phyloP scores from a whole-genome alignment of 2,797 vertebrate genomes.

The Tolypeutes matacus region DNA sequence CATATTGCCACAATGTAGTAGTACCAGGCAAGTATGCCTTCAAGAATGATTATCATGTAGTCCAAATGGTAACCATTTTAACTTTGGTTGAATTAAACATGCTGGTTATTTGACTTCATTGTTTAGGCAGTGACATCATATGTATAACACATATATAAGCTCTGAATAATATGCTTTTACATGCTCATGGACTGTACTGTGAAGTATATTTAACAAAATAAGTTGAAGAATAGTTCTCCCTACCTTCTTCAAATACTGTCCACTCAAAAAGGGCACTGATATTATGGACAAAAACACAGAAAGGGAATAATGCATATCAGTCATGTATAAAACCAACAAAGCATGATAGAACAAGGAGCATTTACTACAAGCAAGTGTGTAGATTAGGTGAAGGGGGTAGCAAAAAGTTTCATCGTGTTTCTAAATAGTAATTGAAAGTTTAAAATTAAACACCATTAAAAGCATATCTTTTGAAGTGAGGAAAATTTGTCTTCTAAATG shows the following conservation, averaged over 20 bases:
- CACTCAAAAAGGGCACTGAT: background rate
- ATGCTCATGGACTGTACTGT: background rate
- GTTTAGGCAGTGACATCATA: background rate
- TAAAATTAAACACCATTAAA: background rate
- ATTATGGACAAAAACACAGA: background rate
- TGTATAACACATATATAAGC: background rate
- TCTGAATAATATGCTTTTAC: background rate
- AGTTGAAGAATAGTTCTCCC: background rate
- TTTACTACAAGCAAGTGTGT: background rate
- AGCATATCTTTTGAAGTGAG: background rate
- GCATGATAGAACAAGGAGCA: background rate
- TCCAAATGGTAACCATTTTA: background rate
- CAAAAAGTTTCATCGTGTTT: background rate
- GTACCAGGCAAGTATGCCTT: background rate
- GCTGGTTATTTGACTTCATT: background rate
- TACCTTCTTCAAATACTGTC: conserved; percentile 18
- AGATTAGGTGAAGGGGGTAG: background rate
- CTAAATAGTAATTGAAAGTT: background rate
- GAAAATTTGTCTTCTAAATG: background rate
- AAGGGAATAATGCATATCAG: background rate
- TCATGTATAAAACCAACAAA: background rate
- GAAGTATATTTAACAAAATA: background rate
- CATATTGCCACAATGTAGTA: background rate
- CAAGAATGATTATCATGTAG: background rate
- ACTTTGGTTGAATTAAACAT: background rate